These are phyloP conservation scores for Nezara viridula DNA, from an alignment of 2,888 invertebrate species.

Conservation along the genomic window DNA sequence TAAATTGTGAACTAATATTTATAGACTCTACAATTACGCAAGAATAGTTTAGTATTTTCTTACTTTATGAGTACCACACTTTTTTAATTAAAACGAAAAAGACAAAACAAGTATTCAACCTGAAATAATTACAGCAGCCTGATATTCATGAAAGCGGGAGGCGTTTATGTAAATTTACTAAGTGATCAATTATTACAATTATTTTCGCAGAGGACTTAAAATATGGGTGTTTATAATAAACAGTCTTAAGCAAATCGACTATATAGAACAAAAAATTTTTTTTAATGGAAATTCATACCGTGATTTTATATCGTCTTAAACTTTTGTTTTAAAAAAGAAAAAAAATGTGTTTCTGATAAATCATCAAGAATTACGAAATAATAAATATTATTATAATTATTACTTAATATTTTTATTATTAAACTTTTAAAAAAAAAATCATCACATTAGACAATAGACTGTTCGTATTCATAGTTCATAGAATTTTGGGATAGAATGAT, in stretches of 20 bases:
- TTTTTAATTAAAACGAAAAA: conserved; percentile 10
- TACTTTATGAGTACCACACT: neutral
- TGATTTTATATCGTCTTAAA: neutral
- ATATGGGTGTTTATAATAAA: neutral
- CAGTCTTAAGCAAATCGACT: neutral
- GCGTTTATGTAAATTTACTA: neutral
- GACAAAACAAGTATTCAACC: neutral
- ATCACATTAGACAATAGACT: too few species aligned
- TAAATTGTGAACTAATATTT: neutral
- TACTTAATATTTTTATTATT: too few species aligned
- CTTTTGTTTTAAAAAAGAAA: neutral
- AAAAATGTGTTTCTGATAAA: neutral
- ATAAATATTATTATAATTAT: neutral
- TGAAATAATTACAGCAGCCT: neutral
- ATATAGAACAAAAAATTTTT: neutral
- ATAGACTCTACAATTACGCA: neutral
- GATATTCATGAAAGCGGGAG: neutral
- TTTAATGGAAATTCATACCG: neutral
- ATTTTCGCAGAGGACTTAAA: neutral
- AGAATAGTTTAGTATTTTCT: neutral
- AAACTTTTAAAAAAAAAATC: too few species aligned
- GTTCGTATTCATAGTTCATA: too few species aligned
- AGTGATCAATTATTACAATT: conserved; percentile 3
- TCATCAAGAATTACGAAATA: neutral
- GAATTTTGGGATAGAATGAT: too few species aligned